A percentile compares a stretch with the other conserved stretches of the same genome.
phyloP scores from a whole-genome alignment of 2,888 invertebrate species.

The Diachrysia chrysitis region DNA sequence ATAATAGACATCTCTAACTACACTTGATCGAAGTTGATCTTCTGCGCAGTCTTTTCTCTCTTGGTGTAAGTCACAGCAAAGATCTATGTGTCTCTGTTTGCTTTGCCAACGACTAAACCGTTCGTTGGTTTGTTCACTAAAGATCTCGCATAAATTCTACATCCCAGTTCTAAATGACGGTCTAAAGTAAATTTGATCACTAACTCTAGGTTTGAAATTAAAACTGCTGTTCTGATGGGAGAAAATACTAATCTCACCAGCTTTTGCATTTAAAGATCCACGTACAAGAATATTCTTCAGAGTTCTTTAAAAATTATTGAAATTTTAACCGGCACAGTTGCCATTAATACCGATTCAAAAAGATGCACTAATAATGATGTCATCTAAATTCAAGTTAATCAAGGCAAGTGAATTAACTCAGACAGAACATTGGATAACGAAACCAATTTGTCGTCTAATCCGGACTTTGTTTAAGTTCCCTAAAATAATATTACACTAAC shows the following conservation, averaged over 20 bases:
- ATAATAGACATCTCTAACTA: no score
- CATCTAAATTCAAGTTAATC: background rate
- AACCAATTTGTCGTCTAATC: background rate
- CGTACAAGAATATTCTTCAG: no score
- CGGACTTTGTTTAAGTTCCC: background rate
- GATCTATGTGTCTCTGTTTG: background rate
- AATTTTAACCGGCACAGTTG: no score
- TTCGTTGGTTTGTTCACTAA: background rate
- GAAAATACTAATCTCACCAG: no score
- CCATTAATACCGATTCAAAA: no score
- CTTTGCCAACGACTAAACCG: background rate
- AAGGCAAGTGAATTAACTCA: no score
- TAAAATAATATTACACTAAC: slow-evolving; percentile 1
- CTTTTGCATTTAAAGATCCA: no score
- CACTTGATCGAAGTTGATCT: background rate
- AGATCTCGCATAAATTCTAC: background rate
- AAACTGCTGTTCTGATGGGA: no score
- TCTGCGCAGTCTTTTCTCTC: background rate
- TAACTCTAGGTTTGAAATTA: no score
- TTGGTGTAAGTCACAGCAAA: background rate
- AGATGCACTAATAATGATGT: no score
- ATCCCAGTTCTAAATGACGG: background rate
- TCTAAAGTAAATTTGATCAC: background rate
- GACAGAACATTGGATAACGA: background rate
- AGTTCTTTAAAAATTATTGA: no score